Conservation (phyloP, 2,113 vertebrate genomes). For the Solea senegalensis region DNA sequence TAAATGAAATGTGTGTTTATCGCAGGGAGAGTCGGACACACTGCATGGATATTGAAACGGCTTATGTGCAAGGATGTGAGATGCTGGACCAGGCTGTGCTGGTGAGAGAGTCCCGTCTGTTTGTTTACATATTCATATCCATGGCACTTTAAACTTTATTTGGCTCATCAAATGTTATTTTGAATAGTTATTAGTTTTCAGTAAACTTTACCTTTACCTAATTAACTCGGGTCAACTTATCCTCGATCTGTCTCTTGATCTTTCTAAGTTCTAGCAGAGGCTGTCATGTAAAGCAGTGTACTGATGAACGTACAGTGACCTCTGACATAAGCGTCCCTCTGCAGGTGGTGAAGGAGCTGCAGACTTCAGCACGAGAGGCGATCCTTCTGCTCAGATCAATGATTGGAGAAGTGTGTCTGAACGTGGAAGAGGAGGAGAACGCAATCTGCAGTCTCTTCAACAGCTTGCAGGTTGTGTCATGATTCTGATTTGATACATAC, state of each 20-base stretch:
- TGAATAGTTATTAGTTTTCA: no score
- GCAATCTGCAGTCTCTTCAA: slow-evolving; percentile 90
- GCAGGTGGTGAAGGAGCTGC: slow-evolving; percentile 93
- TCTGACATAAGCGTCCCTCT: neutral
- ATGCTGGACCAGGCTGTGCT: slow-evolving; percentile 92
- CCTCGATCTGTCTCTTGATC: neutral
- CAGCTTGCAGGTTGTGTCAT: slow-evolving; percentile 86
- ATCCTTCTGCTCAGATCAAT: slow-evolving; percentile 90
- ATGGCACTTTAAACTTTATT: no score
- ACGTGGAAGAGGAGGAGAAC: slow-evolving; percentile 88
- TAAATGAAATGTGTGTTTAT: slow-evolving; percentile 2
- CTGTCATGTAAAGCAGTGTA: neutral
- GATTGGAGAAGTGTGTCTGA: slow-evolving; percentile 91
- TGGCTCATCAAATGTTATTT: no score
- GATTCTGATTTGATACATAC: neutral
- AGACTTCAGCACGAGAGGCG: slow-evolving; percentile 88
- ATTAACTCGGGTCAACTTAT: no score
- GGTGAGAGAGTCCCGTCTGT: slow-evolving; percentile 73
- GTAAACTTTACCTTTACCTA: no score
- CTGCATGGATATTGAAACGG: slow-evolving; percentile 95
- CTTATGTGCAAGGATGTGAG: slow-evolving; percentile 92
- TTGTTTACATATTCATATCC: neutral
- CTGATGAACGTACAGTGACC: neutral
- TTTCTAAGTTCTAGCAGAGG: neutral
- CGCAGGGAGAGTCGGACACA: slow-evolving; percentile 90